Evolutionary conservation across 35 echinoderm and acorn worm genomes (phyloP), one percentile per base, ranked within the genome.

Genomic region (Lytechinus variegatus): DNA sequence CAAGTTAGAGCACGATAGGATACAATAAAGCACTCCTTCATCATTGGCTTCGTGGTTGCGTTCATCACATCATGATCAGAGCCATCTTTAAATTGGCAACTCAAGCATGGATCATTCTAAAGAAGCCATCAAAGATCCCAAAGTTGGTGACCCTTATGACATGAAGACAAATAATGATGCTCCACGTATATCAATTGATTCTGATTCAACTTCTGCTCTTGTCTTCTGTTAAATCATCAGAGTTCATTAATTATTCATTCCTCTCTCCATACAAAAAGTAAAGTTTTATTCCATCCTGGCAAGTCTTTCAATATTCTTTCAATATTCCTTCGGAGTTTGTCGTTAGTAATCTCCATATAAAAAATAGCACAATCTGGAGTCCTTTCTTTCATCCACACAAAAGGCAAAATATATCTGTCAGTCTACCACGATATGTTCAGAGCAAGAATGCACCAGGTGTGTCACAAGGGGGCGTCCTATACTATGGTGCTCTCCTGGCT

Each of bases 401-500:
- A 79, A 79, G 66, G 66, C 66, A 79, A 79, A 79, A 79, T 24
- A 79, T 16, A 24, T 79, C 66, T 79, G 4, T 24, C 4, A n/a
- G 66, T 79, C 16, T 24, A 24, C 66, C 19, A 79, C n/a, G 16
- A 24, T 79, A 79, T 79, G n/a, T 16, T 79, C 66, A 24, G 19
- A 24, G 66, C 66, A 19, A 90, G 51, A 90, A 52, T 90, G 52
- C 16, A 28, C 4, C 8, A 9, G 52, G 88, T 16, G 29, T 52
- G 29, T 90, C 10, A 93, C 55, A 57, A 28, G 92, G 28, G 12
- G 92, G 92, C 8, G 57, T 9, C 54, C 94, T 86, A 98, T 24
- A 98, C 97, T 51, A 95, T 87, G 54, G 97, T 96, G 56, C 95
- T 96, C 94, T 96, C 96, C 52, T 57, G 52, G 53, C 66, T 94